phyloP scores from a whole-genome alignment of 2,797 vertebrate genomes.

The Molossus molossus region DNA sequence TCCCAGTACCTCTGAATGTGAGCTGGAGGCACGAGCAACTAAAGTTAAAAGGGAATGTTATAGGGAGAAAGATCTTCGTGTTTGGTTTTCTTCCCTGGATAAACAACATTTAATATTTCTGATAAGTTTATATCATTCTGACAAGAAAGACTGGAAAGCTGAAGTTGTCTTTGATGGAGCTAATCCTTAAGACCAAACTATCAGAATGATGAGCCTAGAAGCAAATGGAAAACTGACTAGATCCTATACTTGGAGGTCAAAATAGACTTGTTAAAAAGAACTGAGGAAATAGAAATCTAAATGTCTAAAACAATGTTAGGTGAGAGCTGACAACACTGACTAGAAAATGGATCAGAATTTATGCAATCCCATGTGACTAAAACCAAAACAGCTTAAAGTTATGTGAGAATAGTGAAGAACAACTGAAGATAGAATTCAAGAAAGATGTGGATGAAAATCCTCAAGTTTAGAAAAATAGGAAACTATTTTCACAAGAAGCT shows the following conservation, averaged over 20 bases:
- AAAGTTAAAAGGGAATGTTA: neutral
- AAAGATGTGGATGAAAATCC: neutral
- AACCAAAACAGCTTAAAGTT: neutral
- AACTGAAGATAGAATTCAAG: neutral
- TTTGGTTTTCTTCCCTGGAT: slow-evolving; percentile 2
- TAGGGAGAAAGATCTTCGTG: neutral
- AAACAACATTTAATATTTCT: neutral
- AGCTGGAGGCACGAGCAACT: neutral
- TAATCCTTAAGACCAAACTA: slow-evolving; percentile 22
- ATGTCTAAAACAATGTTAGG: neutral
- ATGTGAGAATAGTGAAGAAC: neutral
- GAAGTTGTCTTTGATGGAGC: neutral
- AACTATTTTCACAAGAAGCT: neutral
- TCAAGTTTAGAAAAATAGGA: neutral
- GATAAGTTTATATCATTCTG: neutral
- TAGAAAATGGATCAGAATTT: neutral
- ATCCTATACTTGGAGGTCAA: neutral
- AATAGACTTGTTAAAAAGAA: slow-evolving; percentile 50
- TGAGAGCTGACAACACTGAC: neutral
- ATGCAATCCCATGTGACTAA: neutral
- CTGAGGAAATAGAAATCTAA: neutral
- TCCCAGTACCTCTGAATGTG: neutral
- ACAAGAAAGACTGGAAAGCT: slow-evolving; percentile 1
- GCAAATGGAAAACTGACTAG: slow-evolving; percentile 8
- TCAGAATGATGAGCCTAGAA: neutral